These are phyloP conservation scores for Microctonus aethiopoides DNA, from an alignment of 2,888 invertebrate species.

Conservation along the genomic window DNA sequence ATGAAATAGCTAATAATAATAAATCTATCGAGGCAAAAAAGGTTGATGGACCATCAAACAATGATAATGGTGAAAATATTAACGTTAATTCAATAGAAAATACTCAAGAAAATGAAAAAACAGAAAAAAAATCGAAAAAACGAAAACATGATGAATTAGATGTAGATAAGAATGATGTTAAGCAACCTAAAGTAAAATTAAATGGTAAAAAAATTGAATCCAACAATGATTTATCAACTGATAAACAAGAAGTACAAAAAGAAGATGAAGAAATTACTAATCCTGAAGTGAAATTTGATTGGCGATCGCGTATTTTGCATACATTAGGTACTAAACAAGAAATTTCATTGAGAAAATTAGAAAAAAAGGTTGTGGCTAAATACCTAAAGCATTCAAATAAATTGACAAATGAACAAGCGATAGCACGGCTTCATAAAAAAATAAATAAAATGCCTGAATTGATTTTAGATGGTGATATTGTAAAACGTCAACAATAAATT, in stretches of 20 bases:
- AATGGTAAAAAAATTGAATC: conserved; percentile 51
- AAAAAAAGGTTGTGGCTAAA: conserved; percentile 79
- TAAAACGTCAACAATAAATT: too few relatives aligned
- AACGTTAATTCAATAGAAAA: conserved; percentile 4
- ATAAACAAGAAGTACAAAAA: conserved; percentile 32
- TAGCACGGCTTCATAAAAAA: conserved; percentile 79
- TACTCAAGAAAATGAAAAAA: conserved; percentile 15
- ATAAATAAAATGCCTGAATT: conserved; percentile 76
- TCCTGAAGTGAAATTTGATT: conserved; percentile 49
- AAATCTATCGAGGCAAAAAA: conserved; percentile 18
- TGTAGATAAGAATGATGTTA: conserved; percentile 55
- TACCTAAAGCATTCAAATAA: conserved; percentile 70
- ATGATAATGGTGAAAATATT: conserved; percentile 19
- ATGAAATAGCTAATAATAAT: conserved; percentile 41
- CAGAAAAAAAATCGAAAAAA: neutral
- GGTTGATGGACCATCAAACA: conserved; percentile 24
- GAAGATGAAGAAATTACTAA: conserved; percentile 38
- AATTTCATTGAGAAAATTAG: conserved; percentile 78
- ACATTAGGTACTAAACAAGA: conserved; percentile 69
- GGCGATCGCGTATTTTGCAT: conserved; percentile 55
- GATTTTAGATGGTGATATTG: conserved; percentile 73
- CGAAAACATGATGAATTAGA: conserved; percentile 41
- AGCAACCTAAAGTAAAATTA: conserved; percentile 22
- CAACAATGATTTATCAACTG: conserved; percentile 21
- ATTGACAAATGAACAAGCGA: conserved; percentile 73